Evolutionary conservation across 53 echinoderm and acorn worm species (phyloP).

Genomic region (Echinometra lucunter): DNA sequence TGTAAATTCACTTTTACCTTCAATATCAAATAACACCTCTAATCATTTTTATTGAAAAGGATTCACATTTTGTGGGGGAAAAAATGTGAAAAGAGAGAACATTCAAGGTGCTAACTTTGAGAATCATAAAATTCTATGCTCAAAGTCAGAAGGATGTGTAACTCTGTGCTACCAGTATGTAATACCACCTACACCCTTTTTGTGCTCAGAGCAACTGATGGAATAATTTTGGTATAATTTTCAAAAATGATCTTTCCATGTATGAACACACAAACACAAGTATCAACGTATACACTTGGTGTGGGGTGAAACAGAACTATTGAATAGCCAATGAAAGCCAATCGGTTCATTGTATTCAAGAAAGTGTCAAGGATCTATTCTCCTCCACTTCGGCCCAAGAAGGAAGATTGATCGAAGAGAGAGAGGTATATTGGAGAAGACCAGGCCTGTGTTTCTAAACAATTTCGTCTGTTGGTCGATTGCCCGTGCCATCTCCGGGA

Average conservation of each 20-base stretch:
- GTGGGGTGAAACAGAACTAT: constrained; percentile 5
- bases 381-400: background rate
- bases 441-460: constrained; percentile 48
- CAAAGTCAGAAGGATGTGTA: background rate
- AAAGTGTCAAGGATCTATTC: constrained; percentile 37
- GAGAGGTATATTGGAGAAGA: background rate
- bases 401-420: constrained; percentile 46
- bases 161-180: background rate
- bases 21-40: background rate
- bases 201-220: background rate
- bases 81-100: background rate
- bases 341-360: constrained; percentile 44
- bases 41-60: background rate
- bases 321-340: background rate
- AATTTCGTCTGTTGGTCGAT: constrained; percentile 46
- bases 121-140: background rate
- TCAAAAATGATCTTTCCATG: background rate
- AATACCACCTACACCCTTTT: background rate
- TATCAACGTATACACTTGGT: background rate
- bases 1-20: background rate
- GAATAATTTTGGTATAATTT: background rate
- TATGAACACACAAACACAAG: background rate
- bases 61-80: background rate
- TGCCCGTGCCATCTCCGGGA: background rate
- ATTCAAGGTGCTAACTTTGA: background rate